Evolutionary conservation across 2,888 invertebrate species (phyloP), one percentile per base, ranked within the genome.

Genomic region (Clunio marinus): DNA sequence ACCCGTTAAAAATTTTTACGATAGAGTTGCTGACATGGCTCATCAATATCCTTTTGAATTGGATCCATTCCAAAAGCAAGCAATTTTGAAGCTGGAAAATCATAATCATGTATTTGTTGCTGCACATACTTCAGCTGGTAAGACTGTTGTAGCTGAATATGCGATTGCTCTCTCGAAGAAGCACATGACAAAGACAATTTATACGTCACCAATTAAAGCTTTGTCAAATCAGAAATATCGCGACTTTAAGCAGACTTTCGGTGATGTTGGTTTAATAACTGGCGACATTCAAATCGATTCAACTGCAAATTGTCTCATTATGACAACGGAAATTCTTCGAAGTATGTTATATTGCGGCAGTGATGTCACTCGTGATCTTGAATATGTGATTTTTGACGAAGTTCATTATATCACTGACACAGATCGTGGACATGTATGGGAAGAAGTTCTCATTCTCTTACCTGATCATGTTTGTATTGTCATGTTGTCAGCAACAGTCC

Each of bases 321-420:
- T 99, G 98, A 99, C 99, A 0, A 99, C 99, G 0, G 99, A 99
- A 82, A 99, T 99, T 74, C 80, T 99, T 25, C 85, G 95, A 71
- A 95, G 96, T 0, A 98, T 99, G 96, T 80, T 99, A 13, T 96
- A 96, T 76, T 93, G 93, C 69, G 96, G 96, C 7, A 89, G 89
- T 70, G 97, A 98, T 75, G 89, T 96, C 67, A 90, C 96, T 0
- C 84, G 96, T 55, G 98, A 99, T 78, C 81, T 99, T 68, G 98
- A 99, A 77, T 99, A 95, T 82, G 99, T 99, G 1, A 94, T 99
- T 74, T 99, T 99, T 76, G 99, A 99, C 78, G 99, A 99, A 81
- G 96, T 98, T 5, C 99, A 99, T 78, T 99, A 99, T 75, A 94
- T 99, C 71, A 99, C 98, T 78, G 95, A 99, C 80, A 85, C 88